Conservation (phyloP, 2,113 vertebrate genomes). For the Carlito syrichta region DNA sequence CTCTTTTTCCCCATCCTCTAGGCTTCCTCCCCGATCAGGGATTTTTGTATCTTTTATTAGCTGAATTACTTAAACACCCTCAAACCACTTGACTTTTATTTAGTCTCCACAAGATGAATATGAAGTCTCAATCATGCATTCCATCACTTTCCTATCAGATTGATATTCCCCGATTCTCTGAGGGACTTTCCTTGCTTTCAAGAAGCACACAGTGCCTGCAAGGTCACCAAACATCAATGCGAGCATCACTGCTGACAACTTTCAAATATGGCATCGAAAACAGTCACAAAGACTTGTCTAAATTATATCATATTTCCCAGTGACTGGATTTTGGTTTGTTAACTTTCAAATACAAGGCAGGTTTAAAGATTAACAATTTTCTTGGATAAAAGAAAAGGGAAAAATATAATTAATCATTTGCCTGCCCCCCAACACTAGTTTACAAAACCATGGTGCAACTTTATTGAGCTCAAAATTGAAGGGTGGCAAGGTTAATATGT, state of each 20-base stretch:
- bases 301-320: slow-evolving; percentile 70
- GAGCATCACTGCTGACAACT: slow-evolving; percentile 47
- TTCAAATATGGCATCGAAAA: slow-evolving; percentile 68
- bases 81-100: slow-evolving; percentile 30
- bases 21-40: not conserved
- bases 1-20: not conserved
- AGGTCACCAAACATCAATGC: slow-evolving; percentile 49
- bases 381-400: slow-evolving; percentile 81
- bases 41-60: not conserved
- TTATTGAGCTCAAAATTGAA: slow-evolving; percentile 88
- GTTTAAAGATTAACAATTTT: slow-evolving; percentile 86
- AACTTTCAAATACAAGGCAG: slow-evolving; percentile 82
- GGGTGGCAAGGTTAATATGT: slow-evolving; percentile 87
- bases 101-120: slow-evolving; percentile 3
- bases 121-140: not conserved
- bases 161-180: not conserved
- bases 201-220: slow-evolving; percentile 50
- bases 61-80: not conserved
- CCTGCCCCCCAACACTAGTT: slow-evolving; percentile 83
- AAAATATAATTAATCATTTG: slow-evolving; percentile 88
- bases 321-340: slow-evolving; percentile 73
- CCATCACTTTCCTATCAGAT: not conserved
- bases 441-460: slow-evolving; percentile 86
- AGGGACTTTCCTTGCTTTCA: slow-evolving; percentile 24
- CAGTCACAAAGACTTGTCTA: slow-evolving; percentile 58